Evolutionary conservation across 2,113 vertebrate genomes (phyloP).

Genomic region (Microtus pennsylvanicus): DNA sequence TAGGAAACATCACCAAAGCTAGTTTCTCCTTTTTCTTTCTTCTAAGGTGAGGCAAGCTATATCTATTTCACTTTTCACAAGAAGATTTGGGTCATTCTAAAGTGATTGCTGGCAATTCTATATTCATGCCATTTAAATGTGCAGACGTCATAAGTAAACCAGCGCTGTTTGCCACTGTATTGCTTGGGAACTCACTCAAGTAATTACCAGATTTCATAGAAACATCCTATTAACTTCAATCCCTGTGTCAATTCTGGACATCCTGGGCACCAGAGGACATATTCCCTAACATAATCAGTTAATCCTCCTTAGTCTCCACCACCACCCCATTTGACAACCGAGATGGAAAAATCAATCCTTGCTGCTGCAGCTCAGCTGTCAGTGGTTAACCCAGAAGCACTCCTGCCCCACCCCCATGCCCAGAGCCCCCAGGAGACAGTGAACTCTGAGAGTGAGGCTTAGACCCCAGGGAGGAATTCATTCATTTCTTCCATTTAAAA

Average conservation of each 20-base stretch:
- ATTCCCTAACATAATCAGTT: conserved; percentile 82
- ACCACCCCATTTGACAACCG: conserved; percentile 77
- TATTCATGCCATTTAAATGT: background rate
- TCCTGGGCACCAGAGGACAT: conserved; percentile 78
- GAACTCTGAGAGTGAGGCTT: conserved; percentile 45
- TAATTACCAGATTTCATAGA: conserved; percentile 81
- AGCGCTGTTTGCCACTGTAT: background rate
- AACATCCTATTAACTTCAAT: conserved; percentile 81
- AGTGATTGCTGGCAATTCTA: conserved; percentile 15
- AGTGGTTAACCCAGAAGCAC: conserved; percentile 36
- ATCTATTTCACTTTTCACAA: conserved; percentile 35
- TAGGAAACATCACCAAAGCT: background rate
- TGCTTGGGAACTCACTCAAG: conserved; percentile 63
- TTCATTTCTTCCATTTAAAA: background rate
- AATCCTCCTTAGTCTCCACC: conserved; percentile 80
- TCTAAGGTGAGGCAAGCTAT: background rate
- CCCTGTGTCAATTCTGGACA: conserved; percentile 77
- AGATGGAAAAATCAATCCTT: conserved; percentile 69
- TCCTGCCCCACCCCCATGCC: background rate
- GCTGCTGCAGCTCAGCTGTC: background rate
- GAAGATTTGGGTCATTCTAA: background rate
- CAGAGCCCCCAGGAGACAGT: conserved; percentile 21
- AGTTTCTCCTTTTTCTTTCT: background rate
- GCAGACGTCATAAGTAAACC: background rate
- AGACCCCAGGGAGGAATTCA: background rate